Percentiles rank a stretch among this genome's conserved stretches.
Conservation (phyloP, 2,113 vertebrate genomes). For the Callospermophilus lateralis region DNA sequence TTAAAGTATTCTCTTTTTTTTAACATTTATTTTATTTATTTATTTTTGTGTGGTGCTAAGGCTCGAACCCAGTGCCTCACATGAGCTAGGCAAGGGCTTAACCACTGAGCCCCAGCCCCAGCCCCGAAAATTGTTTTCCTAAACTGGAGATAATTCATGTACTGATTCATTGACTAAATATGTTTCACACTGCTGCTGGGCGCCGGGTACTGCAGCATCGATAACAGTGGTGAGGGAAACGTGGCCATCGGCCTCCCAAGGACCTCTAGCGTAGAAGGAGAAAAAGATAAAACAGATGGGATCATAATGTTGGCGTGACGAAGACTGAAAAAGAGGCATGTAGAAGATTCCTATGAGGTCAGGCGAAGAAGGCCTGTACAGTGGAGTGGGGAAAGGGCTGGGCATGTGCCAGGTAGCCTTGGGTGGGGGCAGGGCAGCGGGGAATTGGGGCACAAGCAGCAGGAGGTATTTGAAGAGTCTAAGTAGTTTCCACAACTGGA, state of each 20-base stretch:
- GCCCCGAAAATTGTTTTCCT: background rate
- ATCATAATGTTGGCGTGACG: background rate
- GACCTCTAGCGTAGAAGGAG: background rate
- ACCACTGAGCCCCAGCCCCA: too few species aligned
- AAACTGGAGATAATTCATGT: background rate
- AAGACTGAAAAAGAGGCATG: background rate
- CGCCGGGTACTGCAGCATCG: background rate
- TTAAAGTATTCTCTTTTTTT: too few species aligned
- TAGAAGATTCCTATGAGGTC: background rate
- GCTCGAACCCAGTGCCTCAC: too few species aligned
- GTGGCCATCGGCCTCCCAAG: background rate
- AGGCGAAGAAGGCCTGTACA: background rate
- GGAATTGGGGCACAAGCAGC: background rate
- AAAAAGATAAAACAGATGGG: background rate
- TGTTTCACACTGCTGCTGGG: background rate
- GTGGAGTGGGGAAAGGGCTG: background rate
- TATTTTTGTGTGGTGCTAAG: too few species aligned
- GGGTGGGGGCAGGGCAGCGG: fast-evolving
- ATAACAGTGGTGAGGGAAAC: background rate
- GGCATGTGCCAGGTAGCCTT: background rate
- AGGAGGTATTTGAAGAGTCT: background rate
- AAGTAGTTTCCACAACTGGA: background rate
- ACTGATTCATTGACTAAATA: background rate
- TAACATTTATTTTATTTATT: too few species aligned
- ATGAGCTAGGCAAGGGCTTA: too few species aligned